Conservation (phyloP, 2,888 invertebrate genomes). For the Aquatica leii region DNA sequence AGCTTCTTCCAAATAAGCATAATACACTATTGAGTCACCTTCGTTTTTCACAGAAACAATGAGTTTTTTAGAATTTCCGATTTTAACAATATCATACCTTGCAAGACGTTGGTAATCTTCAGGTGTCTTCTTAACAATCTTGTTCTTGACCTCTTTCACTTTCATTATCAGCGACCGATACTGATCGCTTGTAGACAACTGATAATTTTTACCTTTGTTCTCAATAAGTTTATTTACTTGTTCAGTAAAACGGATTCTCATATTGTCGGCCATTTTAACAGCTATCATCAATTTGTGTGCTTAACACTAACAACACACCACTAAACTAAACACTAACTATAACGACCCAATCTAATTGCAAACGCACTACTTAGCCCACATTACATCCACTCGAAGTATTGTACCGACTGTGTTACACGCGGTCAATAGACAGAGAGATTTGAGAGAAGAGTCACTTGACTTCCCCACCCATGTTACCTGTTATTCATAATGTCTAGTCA, state of each 20-base stretch:
- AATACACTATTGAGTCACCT: background rate
- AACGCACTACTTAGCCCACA: too few species aligned
- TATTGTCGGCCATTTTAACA: too few species aligned
- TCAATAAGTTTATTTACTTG: too few species aligned
- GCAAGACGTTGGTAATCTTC: constrained; percentile 8
- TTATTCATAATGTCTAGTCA: background rate
- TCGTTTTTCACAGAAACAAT: constrained; percentile 11
- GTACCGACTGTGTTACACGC: too few species aligned
- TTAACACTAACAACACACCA: too few species aligned
- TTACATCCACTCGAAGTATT: too few species aligned
- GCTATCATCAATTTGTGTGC: too few species aligned
- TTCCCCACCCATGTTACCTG: background rate
- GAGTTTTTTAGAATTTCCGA: constrained; percentile 8
- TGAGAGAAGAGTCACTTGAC: background rate
- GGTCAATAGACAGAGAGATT: background rate
- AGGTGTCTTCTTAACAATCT: background rate
- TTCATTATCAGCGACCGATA: background rate
- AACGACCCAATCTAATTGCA: too few species aligned
- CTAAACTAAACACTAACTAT: too few species aligned
- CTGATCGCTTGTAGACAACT: background rate
- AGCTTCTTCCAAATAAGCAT: too few species aligned
- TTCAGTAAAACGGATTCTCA: too few species aligned
- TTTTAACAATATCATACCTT: constrained; percentile 6
- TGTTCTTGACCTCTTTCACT: background rate
- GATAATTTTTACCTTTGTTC: background rate